A percentile compares a stretch with the other conserved stretches of the same genome.
These are phyloP conservation scores for Heliconius nattereri DNA, from an alignment of 1,140 invertebrate species.

Conservation along the genomic window DNA sequence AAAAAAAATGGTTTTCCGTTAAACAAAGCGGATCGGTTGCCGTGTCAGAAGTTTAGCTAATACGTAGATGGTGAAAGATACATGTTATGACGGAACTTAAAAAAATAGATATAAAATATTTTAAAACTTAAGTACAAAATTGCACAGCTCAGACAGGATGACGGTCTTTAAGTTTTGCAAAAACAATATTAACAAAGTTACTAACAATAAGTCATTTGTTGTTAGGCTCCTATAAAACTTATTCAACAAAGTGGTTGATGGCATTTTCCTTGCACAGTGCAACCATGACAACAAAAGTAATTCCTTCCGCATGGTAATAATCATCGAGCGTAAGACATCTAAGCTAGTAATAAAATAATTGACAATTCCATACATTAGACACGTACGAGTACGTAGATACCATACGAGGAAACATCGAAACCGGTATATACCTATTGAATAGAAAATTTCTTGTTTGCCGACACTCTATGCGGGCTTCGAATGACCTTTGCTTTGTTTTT, in stretches of 20 bases:
- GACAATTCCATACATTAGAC: constrained; percentile 34
- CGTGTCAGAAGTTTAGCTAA: not conserved
- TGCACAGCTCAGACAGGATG: not conserved
- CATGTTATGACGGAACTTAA: too few species aligned
- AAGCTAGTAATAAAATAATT: constrained; percentile 40
- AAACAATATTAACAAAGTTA: not conserved
- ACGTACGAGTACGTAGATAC: constrained; percentile 28
- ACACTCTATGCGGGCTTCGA: constrained; percentile 45
- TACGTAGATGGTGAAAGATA: too few species aligned
- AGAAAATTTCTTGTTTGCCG: constrained; percentile 27
- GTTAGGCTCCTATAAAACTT: not conserved
- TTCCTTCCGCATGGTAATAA: constrained; percentile 38
- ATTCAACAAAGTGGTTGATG: constrained; percentile 17
- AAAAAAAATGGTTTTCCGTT: not conserved
- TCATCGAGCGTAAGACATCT: constrained; percentile 11
- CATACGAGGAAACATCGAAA: constrained; percentile 30
- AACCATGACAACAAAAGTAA: constrained; percentile 37
- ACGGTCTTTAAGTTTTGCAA: not conserved
- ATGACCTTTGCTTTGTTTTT: constrained; percentile 51
- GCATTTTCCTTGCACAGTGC: constrained; percentile 30
- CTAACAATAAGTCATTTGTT: constrained; percentile 12
- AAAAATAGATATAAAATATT: too few species aligned
- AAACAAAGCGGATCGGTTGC: not conserved
- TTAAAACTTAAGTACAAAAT: too few species aligned
- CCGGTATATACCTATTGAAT: constrained; percentile 25